A percentile compares a stretch with the other conserved stretches of the same genome.
These are phyloP conservation scores for Sebastes taczanowskii DNA, from an alignment of 2,797 vertebrate genomes.

Conservation along the genomic window DNA sequence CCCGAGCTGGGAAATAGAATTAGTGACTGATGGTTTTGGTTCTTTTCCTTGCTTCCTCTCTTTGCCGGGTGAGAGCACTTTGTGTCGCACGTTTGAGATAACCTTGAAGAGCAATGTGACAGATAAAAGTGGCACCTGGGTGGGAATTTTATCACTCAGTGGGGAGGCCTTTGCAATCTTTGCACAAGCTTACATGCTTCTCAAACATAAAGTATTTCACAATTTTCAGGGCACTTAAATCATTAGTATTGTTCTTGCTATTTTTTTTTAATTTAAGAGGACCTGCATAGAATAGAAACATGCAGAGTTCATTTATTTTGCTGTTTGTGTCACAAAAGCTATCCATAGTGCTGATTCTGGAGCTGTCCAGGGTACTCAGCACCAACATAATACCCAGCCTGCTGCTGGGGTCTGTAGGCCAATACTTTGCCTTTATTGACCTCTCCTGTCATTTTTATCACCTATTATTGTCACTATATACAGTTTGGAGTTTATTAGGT, in stretches of 20 bases:
- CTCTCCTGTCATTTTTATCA: neutral
- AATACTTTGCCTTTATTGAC: neutral
- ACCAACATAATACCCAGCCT: neutral
- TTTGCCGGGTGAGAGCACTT: constrained; percentile 57
- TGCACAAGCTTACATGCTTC: constrained; percentile 11
- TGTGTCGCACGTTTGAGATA: constrained; percentile 66
- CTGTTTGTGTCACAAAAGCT: neutral
- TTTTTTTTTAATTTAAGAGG: neutral
- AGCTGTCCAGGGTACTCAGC: neutral
- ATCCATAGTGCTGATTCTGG: constrained; percentile 21
- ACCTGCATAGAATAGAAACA: neutral
- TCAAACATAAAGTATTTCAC: neutral
- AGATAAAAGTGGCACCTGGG: constrained; percentile 58
- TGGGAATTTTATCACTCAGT: constrained; percentile 47
- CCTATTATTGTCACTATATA: neutral
- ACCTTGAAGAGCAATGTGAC: constrained; percentile 70
- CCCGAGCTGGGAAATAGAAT: constrained; percentile 81
- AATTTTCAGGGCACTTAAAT: neutral
- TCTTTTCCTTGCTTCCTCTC: constrained; percentile 67
- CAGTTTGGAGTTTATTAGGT: neutral
- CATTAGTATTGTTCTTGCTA: neutral
- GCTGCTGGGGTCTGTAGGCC: neutral
- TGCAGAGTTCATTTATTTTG: neutral
- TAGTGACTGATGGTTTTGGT: constrained; percentile 75
- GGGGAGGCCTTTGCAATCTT: constrained; percentile 38